Evolutionary conservation across 2,797 vertebrate species (phyloP).

Genomic region (Micropoecilia bifurca): DNA sequence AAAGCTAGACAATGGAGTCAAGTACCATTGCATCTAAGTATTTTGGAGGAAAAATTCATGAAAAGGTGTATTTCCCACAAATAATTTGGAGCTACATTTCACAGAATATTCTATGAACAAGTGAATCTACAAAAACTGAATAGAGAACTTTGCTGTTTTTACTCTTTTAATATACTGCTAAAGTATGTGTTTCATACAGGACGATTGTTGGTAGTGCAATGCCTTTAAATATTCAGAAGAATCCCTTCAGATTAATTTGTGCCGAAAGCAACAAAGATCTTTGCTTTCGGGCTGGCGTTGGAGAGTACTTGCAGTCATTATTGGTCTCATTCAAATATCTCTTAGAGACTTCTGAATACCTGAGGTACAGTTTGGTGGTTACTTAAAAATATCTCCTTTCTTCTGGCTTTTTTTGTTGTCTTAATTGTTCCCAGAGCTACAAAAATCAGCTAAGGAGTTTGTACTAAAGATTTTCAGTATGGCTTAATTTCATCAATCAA

Average conservation of each 20-base stretch:
- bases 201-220: not conserved
- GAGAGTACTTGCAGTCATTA: constrained; percentile 74
- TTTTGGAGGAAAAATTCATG: not conserved
- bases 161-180: not conserved
- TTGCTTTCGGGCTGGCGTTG: constrained; percentile 48
- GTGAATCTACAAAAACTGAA: not conserved
- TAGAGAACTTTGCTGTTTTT: not conserved
- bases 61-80: too few species aligned
- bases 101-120: too few species aligned
- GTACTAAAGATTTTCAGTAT: constrained; percentile 52
- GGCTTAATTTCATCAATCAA: constrained; percentile 41
- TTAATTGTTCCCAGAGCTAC: constrained; percentile 53
- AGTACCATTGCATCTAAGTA: not conserved
- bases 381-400: constrained; percentile 54
- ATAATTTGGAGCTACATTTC: too few species aligned
- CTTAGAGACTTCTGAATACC: constrained; percentile 54
- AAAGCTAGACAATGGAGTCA: not conserved
- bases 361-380: constrained; percentile 62
- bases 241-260: constrained; percentile 47
- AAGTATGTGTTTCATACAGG: not conserved
- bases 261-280: constrained; percentile 57
- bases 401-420: constrained; percentile 36
- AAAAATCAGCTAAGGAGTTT: constrained; percentile 40
- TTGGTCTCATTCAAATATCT: constrained; percentile 70
- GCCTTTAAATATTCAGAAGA: not conserved